phyloP scores from a whole-genome alignment of 2,888 invertebrate species.

The Perizoma flavofasciatum region DNA sequence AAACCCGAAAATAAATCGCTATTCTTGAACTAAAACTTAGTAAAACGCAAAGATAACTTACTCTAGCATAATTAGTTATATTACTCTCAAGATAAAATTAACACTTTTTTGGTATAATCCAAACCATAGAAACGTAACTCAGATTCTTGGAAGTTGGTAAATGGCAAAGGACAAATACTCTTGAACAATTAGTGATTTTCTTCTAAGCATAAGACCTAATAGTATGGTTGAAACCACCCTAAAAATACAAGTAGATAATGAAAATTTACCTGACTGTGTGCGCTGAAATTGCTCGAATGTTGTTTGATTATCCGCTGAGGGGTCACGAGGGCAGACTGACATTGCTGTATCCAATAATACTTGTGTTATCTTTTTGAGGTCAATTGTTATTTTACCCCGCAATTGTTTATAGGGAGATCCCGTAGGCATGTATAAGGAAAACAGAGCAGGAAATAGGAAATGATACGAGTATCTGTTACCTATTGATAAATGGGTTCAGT shows the following conservation, averaged over 20 bases:
- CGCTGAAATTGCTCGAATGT: slow-evolving; percentile 58
- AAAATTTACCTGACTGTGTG: slow-evolving; percentile 65
- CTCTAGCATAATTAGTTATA: too few species aligned
- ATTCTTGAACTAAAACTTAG: too few species aligned
- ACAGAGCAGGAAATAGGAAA: slow-evolving; percentile 14
- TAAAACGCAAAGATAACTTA: too few species aligned
- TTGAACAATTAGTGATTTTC: too few species aligned
- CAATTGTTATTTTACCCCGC: slow-evolving; percentile 3
- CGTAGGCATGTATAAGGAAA: slow-evolving; percentile 23
- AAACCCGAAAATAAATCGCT: too few species aligned
- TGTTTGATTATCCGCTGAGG: slow-evolving; percentile 73
- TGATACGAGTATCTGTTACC: neutral
- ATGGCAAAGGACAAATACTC: too few species aligned
- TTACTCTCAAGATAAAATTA: too few species aligned
- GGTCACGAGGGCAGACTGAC: slow-evolving; percentile 77
- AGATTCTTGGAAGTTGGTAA: too few species aligned
- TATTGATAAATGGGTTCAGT: slow-evolving; percentile 7
- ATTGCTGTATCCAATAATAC: slow-evolving; percentile 52
- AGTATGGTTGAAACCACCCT: too few species aligned
- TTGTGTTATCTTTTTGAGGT: slow-evolving; percentile 14
- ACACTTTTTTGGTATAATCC: too few species aligned
- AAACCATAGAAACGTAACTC: too few species aligned
- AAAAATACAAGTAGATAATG: slow-evolving; percentile 6
- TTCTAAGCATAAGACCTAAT: too few species aligned
- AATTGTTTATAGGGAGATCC: slow-evolving; percentile 18